Evolutionary conservation across 1,140 invertebrate species (phyloP).

Genomic region (Drosophila leontia): DNA sequence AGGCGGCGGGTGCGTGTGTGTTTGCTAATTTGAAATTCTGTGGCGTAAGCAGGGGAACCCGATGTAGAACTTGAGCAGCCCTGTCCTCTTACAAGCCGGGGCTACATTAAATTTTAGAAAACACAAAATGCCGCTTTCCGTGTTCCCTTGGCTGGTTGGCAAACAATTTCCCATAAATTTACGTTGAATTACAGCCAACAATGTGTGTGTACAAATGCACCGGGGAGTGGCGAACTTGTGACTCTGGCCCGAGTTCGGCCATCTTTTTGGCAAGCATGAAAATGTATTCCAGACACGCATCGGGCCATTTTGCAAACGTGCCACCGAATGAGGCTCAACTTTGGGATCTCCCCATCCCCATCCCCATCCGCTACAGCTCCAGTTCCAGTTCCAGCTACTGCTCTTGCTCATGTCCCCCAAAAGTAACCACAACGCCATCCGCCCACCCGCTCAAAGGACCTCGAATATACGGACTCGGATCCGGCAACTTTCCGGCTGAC

Average conservation of each 20-base stretch:
- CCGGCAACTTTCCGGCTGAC: conserved; percentile 61
- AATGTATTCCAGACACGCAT: conserved; percentile 84
- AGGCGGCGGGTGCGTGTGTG: conserved; percentile 25
- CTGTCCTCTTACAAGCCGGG: conserved; percentile 12
- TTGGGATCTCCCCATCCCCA: neutral
- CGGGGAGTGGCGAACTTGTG: conserved; percentile 37
- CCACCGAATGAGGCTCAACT: conserved; percentile 73
- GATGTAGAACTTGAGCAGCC: conserved; percentile 9
- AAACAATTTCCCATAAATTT: conserved; percentile 82
- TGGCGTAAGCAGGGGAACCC: conserved; percentile 42
- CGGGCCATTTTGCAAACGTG: conserved; percentile 81
- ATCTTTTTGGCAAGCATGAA: conserved; percentile 77
- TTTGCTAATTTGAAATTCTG: conserved; percentile 65
- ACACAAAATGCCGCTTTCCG: conserved; percentile 73
- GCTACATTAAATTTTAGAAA: conserved; percentile 76
- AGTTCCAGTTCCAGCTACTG: neutral
- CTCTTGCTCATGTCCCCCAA: conserved; percentile 12
- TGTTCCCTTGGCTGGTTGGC: conserved; percentile 45
- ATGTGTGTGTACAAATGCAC: conserved; percentile 69
- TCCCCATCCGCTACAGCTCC: neutral
- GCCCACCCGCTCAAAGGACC: conserved; percentile 59
- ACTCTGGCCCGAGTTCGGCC: conserved; percentile 32
- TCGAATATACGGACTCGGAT: conserved; percentile 16
- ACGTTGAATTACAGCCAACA: conserved; percentile 70
- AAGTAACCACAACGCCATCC: conserved; percentile 64